A percentile compares a stretch with the other conserved stretches of the same genome.
Conservation (phyloP, 2,797 vertebrate genomes). For the Galagoides demidoff region DNA sequence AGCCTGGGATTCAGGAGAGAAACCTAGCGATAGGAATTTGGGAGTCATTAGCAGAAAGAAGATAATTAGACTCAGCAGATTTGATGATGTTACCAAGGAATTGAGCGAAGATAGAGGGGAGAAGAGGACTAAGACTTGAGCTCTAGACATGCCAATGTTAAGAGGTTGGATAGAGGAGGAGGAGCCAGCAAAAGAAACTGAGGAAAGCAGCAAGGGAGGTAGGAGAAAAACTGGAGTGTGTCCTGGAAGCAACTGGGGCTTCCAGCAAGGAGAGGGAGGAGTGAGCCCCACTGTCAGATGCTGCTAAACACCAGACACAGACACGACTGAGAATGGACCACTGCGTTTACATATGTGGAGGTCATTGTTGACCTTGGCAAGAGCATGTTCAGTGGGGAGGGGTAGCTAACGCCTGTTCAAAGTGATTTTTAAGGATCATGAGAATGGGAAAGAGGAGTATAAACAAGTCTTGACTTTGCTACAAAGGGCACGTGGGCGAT, state of each 20-base stretch:
- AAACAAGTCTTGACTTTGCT: neutral
- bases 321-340: neutral
- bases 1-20: conserved; percentile 1
- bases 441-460: neutral
- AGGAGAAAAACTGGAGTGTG: neutral
- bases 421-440: neutral
- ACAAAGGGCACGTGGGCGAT: neutral
- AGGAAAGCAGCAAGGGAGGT: neutral
- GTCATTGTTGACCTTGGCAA: neutral
- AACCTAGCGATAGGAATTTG: neutral
- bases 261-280: neutral
- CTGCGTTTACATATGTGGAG: neutral
- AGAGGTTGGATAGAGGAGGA: neutral
- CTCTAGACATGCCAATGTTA: neutral
- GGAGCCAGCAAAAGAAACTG: neutral
- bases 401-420: neutral
- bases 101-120: neutral
- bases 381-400: neutral
- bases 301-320: neutral
- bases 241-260: neutral
- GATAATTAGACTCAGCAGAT: neutral
- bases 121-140: neutral
- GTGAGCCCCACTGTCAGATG: neutral
- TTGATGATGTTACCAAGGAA: neutral
- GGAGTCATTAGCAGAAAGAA: neutral